These are phyloP conservation scores for Pentalonia nigronervosa DNA, from an alignment of 1,140 invertebrate species.

Conservation along the genomic window DNA sequence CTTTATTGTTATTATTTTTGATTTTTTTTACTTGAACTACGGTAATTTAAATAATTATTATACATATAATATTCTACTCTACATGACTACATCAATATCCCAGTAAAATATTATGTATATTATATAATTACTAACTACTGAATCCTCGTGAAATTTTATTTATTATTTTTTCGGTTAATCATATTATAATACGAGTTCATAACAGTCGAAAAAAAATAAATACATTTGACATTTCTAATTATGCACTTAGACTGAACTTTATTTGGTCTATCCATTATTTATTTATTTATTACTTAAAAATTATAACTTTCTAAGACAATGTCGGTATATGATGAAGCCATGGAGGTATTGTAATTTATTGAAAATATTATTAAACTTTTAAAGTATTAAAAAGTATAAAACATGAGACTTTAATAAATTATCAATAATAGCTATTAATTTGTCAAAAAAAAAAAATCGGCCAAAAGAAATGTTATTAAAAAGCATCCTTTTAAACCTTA, in stretches of 20 bases:
- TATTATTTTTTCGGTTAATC: neutral
- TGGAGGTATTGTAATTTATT: neutral
- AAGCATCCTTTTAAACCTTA: neutral
- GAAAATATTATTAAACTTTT: too few relatives aligned
- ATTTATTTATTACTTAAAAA: neutral
- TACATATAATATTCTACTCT: neutral
- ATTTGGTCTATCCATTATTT: neutral
- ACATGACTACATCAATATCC: neutral
- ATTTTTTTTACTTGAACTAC: neutral
- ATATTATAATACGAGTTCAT: neutral
- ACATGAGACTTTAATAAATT: neutral
- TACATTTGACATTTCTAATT: neutral
- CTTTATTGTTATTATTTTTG: conserved; percentile 14
- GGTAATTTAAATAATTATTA: neutral
- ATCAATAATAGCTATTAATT: neutral
- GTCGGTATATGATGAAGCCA: neutral
- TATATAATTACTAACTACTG: neutral
- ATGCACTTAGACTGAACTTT: neutral
- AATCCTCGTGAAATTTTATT: neutral
- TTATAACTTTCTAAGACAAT: neutral
- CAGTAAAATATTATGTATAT: neutral
- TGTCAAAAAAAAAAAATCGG: neutral
- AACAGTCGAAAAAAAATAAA: neutral
- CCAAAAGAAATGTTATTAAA: neutral
- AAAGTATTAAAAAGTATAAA: neutral